Percentiles rank a stretch among this genome's conserved stretches.
Conservation (phyloP, 2,113 vertebrate genomes). For the Anarrhichthys ocellatus region DNA sequence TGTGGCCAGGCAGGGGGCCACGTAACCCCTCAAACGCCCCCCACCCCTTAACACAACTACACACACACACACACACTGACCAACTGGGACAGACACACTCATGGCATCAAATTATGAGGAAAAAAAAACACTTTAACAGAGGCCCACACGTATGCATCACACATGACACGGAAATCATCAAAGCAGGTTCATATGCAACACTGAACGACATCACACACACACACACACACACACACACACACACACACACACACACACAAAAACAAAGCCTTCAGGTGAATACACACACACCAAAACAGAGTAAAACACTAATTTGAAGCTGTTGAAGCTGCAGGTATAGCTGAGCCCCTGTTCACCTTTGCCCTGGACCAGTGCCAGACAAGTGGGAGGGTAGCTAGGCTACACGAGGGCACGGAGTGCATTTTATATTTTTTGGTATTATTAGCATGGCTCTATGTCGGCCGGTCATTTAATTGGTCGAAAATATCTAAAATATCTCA, state of each 20-base stretch:
- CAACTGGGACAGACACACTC: background rate
- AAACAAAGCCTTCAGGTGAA: background rate
- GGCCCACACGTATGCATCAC: slow-evolving; percentile 12
- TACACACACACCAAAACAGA: slow-evolving; percentile 6
- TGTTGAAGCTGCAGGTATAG: slow-evolving; percentile 35
- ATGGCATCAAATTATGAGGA: slow-evolving; percentile 14
- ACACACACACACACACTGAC: slow-evolving; percentile 7
- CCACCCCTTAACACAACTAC: slow-evolving; percentile 29
- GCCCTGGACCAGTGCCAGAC: slow-evolving; percentile 12
- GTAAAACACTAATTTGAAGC: slow-evolving; percentile 1
- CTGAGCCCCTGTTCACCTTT: slow-evolving; percentile 25
- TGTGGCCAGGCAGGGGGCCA: slow-evolving; percentile 66
- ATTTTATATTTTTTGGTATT: background rate
- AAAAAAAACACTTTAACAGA: slow-evolving; percentile 4
- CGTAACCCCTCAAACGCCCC: slow-evolving; percentile 18
- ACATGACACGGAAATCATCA: slow-evolving; percentile 1
- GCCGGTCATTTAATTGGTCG: background rate
- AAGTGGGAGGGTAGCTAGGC: background rate
- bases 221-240: slow-evolving; percentile 15
- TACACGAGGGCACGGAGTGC: background rate
- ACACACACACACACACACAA: slow-evolving; percentile 15
- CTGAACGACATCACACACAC: slow-evolving; percentile 3
- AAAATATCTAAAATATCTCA: background rate
- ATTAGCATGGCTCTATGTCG: background rate
- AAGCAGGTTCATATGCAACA: slow-evolving; percentile 1